Percentiles rank a stretch among this genome's conserved stretches.
Conservation (phyloP, 1,140 invertebrate genomes). For the Ridgeia piscesae region DNA sequence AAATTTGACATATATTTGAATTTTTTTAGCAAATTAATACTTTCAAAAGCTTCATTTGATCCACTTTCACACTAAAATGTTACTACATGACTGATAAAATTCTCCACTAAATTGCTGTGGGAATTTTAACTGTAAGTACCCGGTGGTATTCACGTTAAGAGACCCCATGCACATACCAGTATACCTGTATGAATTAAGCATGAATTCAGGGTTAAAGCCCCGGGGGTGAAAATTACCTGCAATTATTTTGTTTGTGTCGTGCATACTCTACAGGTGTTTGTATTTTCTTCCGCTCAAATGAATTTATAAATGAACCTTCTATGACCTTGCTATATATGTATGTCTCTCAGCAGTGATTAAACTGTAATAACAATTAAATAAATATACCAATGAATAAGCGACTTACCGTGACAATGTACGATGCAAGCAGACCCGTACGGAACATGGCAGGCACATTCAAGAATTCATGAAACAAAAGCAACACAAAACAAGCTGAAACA, state of each 20-base stretch:
- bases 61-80: not conserved
- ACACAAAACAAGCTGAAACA: not conserved
- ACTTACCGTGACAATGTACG: not conserved
- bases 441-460: not conserved
- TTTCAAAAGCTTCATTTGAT: too few relatives aligned
- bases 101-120: not conserved
- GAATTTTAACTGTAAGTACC: not conserved
- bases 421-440: not conserved
- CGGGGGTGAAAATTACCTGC: not conserved
- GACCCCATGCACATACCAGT: not conserved
- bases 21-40: too few relatives aligned
- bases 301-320: not conserved
- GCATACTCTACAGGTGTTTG: not conserved
- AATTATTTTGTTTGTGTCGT: not conserved
- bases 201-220: not conserved
- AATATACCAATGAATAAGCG: not conserved
- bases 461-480: slow-evolving; percentile 6
- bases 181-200: too few relatives aligned
- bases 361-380: not conserved
- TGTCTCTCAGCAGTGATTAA: not conserved
- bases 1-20: too few relatives aligned
- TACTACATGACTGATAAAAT: not conserved
- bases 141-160: not conserved
- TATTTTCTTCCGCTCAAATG: not conserved
- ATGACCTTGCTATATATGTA: not conserved